phyloP scores from a whole-genome alignment of 92 coral and sea anemone genomes.

The Zoanthus solanderi region DNA sequence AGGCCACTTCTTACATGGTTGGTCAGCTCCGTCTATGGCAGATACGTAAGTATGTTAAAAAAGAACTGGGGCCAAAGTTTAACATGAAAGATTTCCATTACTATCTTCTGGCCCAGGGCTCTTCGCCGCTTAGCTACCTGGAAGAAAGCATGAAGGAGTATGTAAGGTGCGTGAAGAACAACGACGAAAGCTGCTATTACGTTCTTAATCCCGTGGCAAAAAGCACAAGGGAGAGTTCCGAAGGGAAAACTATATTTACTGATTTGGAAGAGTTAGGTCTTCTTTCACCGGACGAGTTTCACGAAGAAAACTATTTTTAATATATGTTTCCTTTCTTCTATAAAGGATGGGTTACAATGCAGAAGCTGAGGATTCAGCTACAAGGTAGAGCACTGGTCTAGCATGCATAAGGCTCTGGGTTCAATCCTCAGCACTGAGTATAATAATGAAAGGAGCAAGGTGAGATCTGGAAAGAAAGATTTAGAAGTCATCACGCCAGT shows the following conservation, averaged over 20 bases:
- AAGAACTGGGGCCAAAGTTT: constrained; percentile 69
- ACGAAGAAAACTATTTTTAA: constrained; percentile 15
- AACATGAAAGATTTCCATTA: constrained; percentile 89
- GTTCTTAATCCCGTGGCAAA: constrained; percentile 56
- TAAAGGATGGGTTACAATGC: too few relatives aligned
- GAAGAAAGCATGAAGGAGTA: constrained; percentile 82
- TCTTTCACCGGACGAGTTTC: neutral
- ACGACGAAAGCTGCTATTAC: constrained; percentile 75
- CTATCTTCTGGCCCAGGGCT: constrained; percentile 86
- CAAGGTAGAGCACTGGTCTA: too few relatives aligned
- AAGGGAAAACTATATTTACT: neutral
- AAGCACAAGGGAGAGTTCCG: neutral
- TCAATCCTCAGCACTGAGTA: too few relatives aligned
- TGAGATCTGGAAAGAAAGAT: too few relatives aligned
- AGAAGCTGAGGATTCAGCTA: too few relatives aligned
- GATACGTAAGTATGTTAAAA: constrained; percentile 74
- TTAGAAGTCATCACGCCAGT: too few relatives aligned
- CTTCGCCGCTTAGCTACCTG: constrained; percentile 83
- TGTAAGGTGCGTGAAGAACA: constrained; percentile 69
- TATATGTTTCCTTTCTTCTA: too few relatives aligned
- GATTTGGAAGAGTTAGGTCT: neutral
- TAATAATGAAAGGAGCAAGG: too few relatives aligned
- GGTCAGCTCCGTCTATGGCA: constrained; percentile 84
- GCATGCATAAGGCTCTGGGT: too few relatives aligned
- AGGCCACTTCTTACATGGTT: constrained; percentile 92